Conservation (phyloP, 1,140 invertebrate genomes). For the Mamestra configurata region DNA sequence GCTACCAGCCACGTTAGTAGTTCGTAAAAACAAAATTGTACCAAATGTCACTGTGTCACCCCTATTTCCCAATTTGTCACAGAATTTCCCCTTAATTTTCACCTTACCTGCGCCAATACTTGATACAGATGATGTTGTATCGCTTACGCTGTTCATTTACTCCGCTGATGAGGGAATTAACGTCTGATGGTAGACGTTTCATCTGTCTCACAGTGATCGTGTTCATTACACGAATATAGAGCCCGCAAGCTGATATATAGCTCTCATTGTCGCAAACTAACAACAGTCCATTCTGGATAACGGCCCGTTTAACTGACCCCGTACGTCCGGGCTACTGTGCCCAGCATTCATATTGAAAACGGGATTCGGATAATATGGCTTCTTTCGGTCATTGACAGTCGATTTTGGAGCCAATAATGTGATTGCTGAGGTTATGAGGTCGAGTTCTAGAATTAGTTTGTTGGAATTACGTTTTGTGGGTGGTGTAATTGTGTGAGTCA, state of each 20-base stretch:
- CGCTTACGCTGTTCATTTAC: not conserved
- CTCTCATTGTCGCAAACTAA: conserved; percentile 77
- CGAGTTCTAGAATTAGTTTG: not conserved
- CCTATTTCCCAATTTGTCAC: too few species aligned
- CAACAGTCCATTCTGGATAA: conserved; percentile 77
- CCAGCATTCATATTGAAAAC: conserved; percentile 57
- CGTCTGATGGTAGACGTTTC: conserved; percentile 49
- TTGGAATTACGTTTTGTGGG: not conserved
- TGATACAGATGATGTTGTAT: not conserved
- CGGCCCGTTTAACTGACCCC: conserved; percentile 72
- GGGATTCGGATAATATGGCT: conserved; percentile 18
- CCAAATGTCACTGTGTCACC: too few species aligned
- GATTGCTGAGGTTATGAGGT: conserved; percentile 7
- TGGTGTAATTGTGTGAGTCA: not conserved
- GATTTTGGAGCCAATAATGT: conserved; percentile 18
- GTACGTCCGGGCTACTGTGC: conserved; percentile 58
- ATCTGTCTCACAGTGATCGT: conserved; percentile 50
- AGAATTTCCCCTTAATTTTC: too few species aligned
- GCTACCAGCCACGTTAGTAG: too few species aligned
- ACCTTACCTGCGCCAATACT: too few species aligned
- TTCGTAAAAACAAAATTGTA: too few species aligned
- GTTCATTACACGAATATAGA: conserved; percentile 63
- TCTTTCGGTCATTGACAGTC: conserved; percentile 27
- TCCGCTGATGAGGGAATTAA: conserved; percentile 54
- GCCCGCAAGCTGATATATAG: conserved; percentile 70